Base-by-base conservation (phyloP, 2,888 invertebrate species). In the Amitus sp. region DNA sequence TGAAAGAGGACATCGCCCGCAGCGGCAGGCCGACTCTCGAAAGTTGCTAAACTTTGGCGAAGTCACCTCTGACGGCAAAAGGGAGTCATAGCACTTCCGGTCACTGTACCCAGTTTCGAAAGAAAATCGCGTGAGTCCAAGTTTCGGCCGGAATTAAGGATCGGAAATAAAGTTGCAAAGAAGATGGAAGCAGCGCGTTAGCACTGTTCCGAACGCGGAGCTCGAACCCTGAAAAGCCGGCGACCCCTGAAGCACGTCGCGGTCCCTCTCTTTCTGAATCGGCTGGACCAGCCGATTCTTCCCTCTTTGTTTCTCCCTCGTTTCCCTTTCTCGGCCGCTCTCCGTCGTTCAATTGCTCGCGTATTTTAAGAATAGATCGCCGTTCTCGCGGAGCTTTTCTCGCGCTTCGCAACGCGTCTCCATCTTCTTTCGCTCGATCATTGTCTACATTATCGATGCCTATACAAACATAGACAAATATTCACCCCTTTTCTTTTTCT, bases 281-380 rank as follows among this genome's bases (percentile, higher is more conserved):
- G 39, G 46, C 58, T 49, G 62, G 65, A 63, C 56, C 46, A n/a
- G n/a, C n/a, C n/a, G n/a, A n/a, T n/a, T n/a, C 55, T 52, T 66
- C 68, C 61, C 65, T 67, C 68, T 53, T 61, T 49, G 55, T 64
- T 65, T 55, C 49, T 63, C 62, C 52, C 53, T 60, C 47, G 53
- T 58, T 45, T 45, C 53, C 28, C 33, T 30, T 43, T 39, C 57
- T 20, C 42, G 18, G 10, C 49, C 48, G 45, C 7, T 34, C 53
- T 61, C 52, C 43, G 42, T 40, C 55, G 55, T 57, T 49, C 60
- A 63, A 62, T 66, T 65, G 65, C 61, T 65, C 65, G 62, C 78
- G 79, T 81, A 82, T 81, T 81, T 82, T 82, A 81, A 82, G 81
- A 81, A 79, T 80, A 79, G 78, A n/a, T n/a, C n/a, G n/a, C n/a